Conservation (phyloP, 2,113 vertebrate species). For the Piliocolobus tephrosceles region DNA sequence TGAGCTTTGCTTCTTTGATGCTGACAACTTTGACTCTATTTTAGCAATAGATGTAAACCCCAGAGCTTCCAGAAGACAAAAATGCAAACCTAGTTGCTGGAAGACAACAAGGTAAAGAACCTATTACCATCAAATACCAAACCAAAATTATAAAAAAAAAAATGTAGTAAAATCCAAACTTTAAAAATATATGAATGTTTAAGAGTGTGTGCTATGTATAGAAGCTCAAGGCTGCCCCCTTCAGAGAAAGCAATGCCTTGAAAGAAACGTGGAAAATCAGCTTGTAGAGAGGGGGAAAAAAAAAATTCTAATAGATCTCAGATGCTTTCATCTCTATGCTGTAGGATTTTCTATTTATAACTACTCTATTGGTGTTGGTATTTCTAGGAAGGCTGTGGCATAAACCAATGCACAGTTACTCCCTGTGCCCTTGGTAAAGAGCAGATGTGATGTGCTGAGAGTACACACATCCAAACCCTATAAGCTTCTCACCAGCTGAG, state of each 20-base stretch:
- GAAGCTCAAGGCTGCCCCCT: too few species aligned
- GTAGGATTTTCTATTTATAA: fast-evolving
- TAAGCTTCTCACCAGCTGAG: fast-evolving
- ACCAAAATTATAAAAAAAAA: background rate
- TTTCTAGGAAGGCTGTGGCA: fast-evolving
- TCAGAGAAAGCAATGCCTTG: background rate
- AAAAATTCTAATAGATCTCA: fast-evolving
- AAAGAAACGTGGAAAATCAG: background rate
- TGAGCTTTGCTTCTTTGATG: background rate
- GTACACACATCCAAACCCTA: fast-evolving
- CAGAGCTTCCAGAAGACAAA: background rate
- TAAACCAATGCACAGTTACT: fast-evolving
- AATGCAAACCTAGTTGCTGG: background rate
- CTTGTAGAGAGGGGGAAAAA: background rate
- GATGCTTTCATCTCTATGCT: background rate
- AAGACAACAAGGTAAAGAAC: background rate
- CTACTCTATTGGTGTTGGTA: fast-evolving
- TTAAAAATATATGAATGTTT: background rate
- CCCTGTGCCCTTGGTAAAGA: fast-evolving
- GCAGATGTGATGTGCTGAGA: fast-evolving
- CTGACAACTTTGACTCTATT: background rate
- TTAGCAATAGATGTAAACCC: background rate
- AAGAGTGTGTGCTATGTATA: fast-evolving
- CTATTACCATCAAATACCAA: background rate
- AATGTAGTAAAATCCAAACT: background rate